Percentiles rank a stretch among this genome's conserved stretches.
Conservation (phyloP, 2,113 vertebrate species). For the Bucco capensis region DNA sequence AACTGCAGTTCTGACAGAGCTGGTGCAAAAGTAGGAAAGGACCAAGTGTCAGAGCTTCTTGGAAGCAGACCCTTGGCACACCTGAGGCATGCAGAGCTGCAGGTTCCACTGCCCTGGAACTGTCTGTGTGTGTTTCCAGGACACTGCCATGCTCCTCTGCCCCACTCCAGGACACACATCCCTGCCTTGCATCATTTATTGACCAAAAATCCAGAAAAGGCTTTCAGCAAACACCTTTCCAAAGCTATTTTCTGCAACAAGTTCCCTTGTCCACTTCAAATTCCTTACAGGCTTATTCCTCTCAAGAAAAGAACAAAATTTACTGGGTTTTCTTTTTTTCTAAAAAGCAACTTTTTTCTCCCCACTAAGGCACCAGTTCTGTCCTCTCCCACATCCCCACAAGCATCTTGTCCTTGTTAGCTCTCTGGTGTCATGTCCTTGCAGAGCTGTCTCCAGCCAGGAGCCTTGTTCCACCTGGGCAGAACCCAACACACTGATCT, state of each 20-base stretch:
- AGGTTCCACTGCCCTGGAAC: fast-evolving
- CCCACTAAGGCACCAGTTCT: neutral
- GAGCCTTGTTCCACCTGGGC: neutral
- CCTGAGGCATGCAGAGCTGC: neutral
- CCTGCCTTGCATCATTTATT: neutral
- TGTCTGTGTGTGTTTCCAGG: neutral
- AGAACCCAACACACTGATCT: neutral
- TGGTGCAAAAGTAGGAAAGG: neutral
- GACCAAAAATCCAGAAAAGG: neutral
- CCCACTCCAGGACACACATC: fast-evolving
- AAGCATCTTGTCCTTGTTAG: neutral
- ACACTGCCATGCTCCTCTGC: fast-evolving
- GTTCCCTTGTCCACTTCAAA: neutral
- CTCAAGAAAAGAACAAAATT: neutral
- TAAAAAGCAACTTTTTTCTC: neutral
- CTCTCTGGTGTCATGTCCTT: neutral
- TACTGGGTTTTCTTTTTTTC: too few relatives aligned
- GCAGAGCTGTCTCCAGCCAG: neutral
- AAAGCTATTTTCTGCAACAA: neutral
- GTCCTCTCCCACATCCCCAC: neutral
- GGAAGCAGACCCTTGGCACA: fast-evolving
- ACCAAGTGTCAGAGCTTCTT: neutral
- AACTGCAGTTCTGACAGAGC: neutral
- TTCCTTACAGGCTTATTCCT: neutral
- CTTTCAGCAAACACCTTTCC: neutral